Percentiles rank a stretch among this genome's conserved stretches.
phyloP scores from a whole-genome alignment of 2,113 vertebrate species.

The Megaceryle torquata region DNA sequence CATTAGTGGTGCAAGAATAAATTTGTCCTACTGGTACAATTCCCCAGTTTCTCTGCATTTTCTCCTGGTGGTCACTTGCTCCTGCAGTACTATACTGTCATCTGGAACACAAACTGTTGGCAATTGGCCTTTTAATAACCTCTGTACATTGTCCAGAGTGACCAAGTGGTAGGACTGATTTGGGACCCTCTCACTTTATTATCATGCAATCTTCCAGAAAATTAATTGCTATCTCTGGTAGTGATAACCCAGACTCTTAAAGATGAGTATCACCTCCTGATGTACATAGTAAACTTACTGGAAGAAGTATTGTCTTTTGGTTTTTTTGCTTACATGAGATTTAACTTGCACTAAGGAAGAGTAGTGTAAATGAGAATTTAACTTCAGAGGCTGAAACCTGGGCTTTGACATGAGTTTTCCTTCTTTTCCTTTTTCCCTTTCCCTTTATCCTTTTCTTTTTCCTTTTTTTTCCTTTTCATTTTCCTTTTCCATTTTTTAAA shows the following conservation, averaged over 20 bases:
- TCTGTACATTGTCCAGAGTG: background rate
- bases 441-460: too few relatives aligned
- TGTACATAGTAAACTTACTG: background rate
- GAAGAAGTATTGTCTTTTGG: background rate
- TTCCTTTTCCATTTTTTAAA: too few relatives aligned
- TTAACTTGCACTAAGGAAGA: background rate
- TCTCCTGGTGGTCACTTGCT: background rate
- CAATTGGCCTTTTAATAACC: slow-evolving; percentile 20
- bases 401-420: background rate
- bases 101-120: background rate
- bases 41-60: background rate
- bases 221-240: background rate
- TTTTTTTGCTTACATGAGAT: background rate
- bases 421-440: too few relatives aligned
- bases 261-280: background rate
- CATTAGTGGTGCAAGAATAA: background rate
- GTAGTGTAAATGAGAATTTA: background rate
- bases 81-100: background rate
- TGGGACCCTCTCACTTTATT: background rate
- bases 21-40: background rate
- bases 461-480: too few relatives aligned
- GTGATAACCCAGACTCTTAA: background rate
- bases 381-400: background rate
- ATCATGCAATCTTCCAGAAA: background rate
- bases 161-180: background rate